Conservation (phyloP, 2,888 invertebrate genomes). For the Drosophila pseudotalamancana region DNA sequence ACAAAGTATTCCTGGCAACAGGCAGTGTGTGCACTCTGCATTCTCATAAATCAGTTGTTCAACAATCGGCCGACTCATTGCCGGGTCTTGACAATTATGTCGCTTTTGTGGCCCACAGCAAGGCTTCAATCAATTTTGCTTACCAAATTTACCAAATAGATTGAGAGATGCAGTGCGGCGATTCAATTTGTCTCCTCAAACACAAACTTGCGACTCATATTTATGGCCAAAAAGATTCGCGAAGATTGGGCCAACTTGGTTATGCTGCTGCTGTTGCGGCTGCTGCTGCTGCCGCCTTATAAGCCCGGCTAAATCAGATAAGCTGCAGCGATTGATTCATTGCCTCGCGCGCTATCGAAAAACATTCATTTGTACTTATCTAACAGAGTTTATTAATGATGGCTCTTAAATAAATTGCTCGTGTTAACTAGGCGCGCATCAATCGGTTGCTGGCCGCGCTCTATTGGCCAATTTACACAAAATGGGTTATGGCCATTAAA, state of each 20-base stretch:
- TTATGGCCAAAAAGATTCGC: slow-evolving; percentile 40
- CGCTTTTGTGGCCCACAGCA: slow-evolving; percentile 30
- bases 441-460: slow-evolving; percentile 10
- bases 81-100: slow-evolving; percentile 54
- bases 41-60: slow-evolving; percentile 50
- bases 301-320: slow-evolving; percentile 37
- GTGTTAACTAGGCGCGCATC: slow-evolving; percentile 25
- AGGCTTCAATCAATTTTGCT: slow-evolving; percentile 46
- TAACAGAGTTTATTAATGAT: slow-evolving; percentile 38
- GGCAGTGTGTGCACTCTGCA: background rate
- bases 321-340: slow-evolving; percentile 45
- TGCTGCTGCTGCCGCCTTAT: slow-evolving; percentile 6
- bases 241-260: slow-evolving; percentile 37
- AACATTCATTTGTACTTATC: slow-evolving; percentile 43
- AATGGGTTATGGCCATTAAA: slow-evolving; percentile 23
- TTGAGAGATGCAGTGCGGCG: slow-evolving; percentile 56
- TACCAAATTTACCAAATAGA: slow-evolving; percentile 21
- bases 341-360: slow-evolving; percentile 29
- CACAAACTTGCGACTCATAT: slow-evolving; percentile 21
- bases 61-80: slow-evolving; percentile 33
- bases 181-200: slow-evolving; percentile 59
- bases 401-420: slow-evolving; percentile 49
- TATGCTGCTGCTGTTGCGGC: slow-evolving; percentile 12
- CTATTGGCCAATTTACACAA: slow-evolving; percentile 17
- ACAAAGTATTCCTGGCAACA: background rate